Evolutionary conservation across 2,113 vertebrate species (phyloP).

Genomic region (Notarius lentiginosus): DNA sequence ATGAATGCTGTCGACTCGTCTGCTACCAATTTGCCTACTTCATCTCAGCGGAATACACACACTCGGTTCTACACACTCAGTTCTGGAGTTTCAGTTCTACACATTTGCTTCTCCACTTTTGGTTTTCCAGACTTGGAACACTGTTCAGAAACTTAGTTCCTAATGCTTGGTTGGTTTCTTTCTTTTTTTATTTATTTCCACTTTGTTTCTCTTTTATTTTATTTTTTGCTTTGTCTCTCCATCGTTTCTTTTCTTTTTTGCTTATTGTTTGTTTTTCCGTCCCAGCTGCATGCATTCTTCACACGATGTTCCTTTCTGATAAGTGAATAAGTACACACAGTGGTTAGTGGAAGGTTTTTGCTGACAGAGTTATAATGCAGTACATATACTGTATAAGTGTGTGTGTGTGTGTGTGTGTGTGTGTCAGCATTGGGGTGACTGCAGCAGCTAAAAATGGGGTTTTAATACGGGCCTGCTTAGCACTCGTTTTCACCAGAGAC

Average conservation of each 20-base stretch:
- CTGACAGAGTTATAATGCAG: not conserved
- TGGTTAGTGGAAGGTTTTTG: not conserved
- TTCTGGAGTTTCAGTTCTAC: not conserved
- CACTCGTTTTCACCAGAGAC: slow-evolving; percentile 23
- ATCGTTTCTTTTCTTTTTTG: not conserved
- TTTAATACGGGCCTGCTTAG: slow-evolving; percentile 51
- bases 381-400: not conserved
- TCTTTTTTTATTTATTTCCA: not conserved
- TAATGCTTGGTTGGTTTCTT: not conserved
- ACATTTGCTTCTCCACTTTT: not conserved
- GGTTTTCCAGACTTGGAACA: not conserved
- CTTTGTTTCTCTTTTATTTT: not conserved
- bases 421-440: slow-evolving; percentile 21
- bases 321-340: not conserved
- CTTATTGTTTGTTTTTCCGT: not conserved
- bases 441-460: slow-evolving; percentile 34
- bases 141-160: not conserved
- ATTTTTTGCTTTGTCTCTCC: not conserved
- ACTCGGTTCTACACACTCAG: not conserved
- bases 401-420: slow-evolving; percentile 23
- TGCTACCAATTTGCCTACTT: slow-evolving; percentile 1
- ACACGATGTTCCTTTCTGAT: not conserved
- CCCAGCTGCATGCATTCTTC: too few relatives aligned
- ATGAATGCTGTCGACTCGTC: slow-evolving; percentile 24
- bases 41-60: not conserved